Base-by-base conservation (phyloP, 2,888 invertebrate species). In the Anarsia innoxiella region DNA sequence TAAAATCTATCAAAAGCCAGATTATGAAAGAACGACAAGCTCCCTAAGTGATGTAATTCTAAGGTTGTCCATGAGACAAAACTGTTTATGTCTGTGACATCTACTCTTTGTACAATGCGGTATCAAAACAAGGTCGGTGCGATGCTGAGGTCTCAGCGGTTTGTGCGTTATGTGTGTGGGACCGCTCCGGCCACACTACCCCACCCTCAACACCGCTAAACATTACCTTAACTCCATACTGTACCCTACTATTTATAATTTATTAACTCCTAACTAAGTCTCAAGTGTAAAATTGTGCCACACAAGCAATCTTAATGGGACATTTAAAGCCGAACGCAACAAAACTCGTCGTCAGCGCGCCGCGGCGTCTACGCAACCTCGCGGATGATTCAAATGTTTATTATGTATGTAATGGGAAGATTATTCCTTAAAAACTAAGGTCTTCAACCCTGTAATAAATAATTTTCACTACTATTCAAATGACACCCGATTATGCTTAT, bases 221-320 rank as follows among this genome's bases (percentile, higher is more conserved):
- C 53, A 60, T 53, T 59, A 63, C 43, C 61, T 62, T 62, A 66
- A 52, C 54, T 52, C 56, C 60, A 49, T 23, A 61, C 65, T 52
- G 63, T 73, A 76, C 52, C 66, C 70, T 75, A 76, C 64, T 66
- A 68, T 73, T 72, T 70, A 76, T 72, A 76, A 76, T 76, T 79
- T 70, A 71, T 74, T 70, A 75, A 69, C 60, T 68, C 78, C 79
- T 80, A 79, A 74, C 78, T 79, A 78, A 75, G 65, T 71, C 60
- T 71, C 65, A 59, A 68, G 70, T 78, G 75, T 77, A 73, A 71
- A 73, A 77, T 80, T 80, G 82, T 83, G 83, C 82, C 79, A 70
- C 72, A 71, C 56, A 76, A 76, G 72, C 70, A 59, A 65, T 66
- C 61, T 67, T 63, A 56, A 67, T 62, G 66, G 71, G 64, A 69